These are phyloP conservation scores for Sialia sialis DNA, from an alignment of 2,113 vertebrate genomes.

Conservation along the genomic window DNA sequence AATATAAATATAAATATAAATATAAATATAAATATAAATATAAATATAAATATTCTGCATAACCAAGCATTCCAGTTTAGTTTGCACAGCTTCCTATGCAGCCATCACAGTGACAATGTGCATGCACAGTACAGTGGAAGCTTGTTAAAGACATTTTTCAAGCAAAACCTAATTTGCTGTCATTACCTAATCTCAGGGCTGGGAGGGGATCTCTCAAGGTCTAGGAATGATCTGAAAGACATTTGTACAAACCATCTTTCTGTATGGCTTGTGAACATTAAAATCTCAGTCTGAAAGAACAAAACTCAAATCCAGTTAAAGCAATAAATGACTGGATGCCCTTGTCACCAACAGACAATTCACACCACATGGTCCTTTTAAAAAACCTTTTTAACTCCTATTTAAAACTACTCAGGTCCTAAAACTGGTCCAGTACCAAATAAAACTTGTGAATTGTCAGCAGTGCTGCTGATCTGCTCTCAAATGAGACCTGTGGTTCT, in stretches of 20 bases:
- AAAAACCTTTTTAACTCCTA: not conserved
- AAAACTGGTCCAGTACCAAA: not conserved
- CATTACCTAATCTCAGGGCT: conserved; percentile 32
- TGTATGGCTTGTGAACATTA: not conserved
- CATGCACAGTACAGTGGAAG: not conserved
- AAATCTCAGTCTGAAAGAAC: not conserved
- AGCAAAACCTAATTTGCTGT: not conserved
- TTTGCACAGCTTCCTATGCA: not conserved
- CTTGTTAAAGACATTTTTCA: conserved; percentile 12
- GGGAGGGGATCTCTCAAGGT: conserved; percentile 10
- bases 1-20: not conserved
- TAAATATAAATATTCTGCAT: not conserved
- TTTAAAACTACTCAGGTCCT: not conserved
- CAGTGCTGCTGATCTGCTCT: not conserved
- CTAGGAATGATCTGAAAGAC: conserved; percentile 48
- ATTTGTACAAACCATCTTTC: conserved; percentile 14
- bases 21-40: too few relatives aligned
- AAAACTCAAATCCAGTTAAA: not conserved
- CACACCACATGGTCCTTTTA: not conserved
- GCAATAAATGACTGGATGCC: not conserved
- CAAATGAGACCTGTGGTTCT: not conserved
- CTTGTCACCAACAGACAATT: not conserved
- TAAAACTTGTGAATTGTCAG: not conserved
- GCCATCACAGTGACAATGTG: not conserved
- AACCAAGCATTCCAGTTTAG: not conserved